Evolutionary conservation across 1,140 invertebrate species (phyloP), one percentile per base, ranked within the genome.

Genomic region (Bacillus rossius): DNA sequence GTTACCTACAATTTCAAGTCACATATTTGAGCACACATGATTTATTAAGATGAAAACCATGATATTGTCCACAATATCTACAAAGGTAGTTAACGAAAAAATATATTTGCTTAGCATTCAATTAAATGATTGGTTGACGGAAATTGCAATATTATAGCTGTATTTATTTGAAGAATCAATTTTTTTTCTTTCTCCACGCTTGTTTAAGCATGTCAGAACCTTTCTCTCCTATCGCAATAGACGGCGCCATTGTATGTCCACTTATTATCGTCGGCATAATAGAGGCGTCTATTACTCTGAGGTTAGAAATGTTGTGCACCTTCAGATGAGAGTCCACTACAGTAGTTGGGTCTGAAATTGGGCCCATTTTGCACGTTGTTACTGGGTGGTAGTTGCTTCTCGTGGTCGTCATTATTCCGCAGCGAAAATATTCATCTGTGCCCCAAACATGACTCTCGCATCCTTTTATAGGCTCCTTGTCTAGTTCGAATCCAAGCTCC

Each of bases 281-380:
- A 0, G 79, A 81, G n/a, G 79, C 79, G 62, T 83, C 81, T 3
- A 78, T 77, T 0, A 83, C 79, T 34, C 81, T 67, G 54, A 78
- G 55, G 61, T 74, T 71, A 8, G 54, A 8, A 1, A 77, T 58
- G 8, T 78, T 77, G 25, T 77, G 73, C 49, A 81, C 86, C 1
- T 84, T 78, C 5, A 92, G 69, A 38, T 88, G 75, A 0, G 86
- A 81, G 73, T 94, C 89, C 0, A 94, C 91, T 0, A 94, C 92
- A 1, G 91, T 87, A 0, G 79, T 83, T 0, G 80, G 77, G 69
- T 93, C 91, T 38, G 75, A 75, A 40, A 74, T 79, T 0, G 87
- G 49, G 25, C 23, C 81, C 80, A 83, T 81, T 65, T 74, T 78
- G 61, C 79, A 81, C 1, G 80, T 80, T 1, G 79, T 77, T 0